Evolutionary conservation across 2,113 vertebrate genomes (phyloP).

Genomic region (Bos indicus): DNA sequence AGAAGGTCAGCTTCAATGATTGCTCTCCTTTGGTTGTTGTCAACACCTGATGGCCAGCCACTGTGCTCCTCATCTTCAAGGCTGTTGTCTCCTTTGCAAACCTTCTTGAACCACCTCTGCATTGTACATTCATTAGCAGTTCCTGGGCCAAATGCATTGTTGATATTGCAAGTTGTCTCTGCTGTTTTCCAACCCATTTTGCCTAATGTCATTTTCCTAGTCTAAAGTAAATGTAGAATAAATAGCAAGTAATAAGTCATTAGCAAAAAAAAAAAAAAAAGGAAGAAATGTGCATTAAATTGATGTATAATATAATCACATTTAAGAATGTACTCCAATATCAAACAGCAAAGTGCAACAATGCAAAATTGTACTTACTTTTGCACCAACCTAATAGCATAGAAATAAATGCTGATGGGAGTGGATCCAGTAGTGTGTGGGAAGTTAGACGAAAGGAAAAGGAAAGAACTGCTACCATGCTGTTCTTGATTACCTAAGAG

Average conservation of each 20-base stretch:
- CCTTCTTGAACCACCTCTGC: background rate
- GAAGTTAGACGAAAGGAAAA: background rate
- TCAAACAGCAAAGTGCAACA: background rate
- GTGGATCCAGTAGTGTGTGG: background rate
- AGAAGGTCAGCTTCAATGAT: background rate
- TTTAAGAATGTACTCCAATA: background rate
- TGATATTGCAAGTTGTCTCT: background rate
- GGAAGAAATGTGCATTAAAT: background rate
- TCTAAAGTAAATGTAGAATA: background rate
- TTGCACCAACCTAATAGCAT: background rate
- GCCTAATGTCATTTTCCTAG: background rate
- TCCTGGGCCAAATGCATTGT: background rate
- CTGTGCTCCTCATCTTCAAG: background rate
- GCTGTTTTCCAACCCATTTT: background rate
- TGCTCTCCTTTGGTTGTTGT: background rate
- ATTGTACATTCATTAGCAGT: background rate
- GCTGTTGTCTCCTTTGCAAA: background rate
- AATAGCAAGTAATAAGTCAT: background rate
- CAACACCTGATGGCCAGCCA: background rate
- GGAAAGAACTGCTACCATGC: background rate
- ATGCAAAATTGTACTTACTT: background rate
- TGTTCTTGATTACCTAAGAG: background rate
- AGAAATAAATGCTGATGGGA: background rate
- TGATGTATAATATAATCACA: background rate
- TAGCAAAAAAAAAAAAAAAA: background rate